Conservation (phyloP, 2,113 vertebrate genomes). For the Saimiri boliviensis region DNA sequence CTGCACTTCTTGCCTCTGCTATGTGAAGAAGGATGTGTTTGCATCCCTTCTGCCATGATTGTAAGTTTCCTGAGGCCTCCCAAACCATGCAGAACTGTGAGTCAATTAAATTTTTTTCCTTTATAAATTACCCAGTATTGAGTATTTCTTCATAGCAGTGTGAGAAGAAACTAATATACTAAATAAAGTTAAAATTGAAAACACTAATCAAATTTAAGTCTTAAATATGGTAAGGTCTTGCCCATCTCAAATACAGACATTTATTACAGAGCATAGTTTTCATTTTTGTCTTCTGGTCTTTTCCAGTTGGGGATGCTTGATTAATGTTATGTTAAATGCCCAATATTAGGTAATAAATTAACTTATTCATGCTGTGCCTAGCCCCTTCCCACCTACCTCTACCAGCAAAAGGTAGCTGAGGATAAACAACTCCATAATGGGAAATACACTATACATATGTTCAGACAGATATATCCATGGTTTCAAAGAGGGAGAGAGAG, state of each 20-base stretch:
- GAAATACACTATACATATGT: neutral
- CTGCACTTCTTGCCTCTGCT: too few relatives aligned
- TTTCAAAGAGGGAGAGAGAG: neutral
- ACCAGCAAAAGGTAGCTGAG: neutral
- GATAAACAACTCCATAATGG: neutral
- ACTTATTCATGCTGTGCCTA: neutral
- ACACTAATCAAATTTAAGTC: constrained; percentile 45
- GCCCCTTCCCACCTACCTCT: neutral
- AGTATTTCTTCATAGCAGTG: too few relatives aligned
- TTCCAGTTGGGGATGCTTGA: constrained; percentile 20
- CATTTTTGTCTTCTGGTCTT: neutral
- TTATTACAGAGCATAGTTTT: constrained; percentile 6
- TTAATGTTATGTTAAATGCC: constrained; percentile 37
- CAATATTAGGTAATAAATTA: constrained; percentile 27
- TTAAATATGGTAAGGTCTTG: constrained; percentile 23
- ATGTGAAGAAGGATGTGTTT: too few relatives aligned
- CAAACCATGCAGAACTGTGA: too few relatives aligned
- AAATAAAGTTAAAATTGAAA: constrained; percentile 71
- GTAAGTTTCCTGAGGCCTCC: too few relatives aligned
- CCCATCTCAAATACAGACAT: constrained; percentile 31
- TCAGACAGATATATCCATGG: neutral
- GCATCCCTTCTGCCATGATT: too few relatives aligned
- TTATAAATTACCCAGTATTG: too few relatives aligned
- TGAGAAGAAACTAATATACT: too few relatives aligned
- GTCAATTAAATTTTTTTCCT: too few relatives aligned